phyloP scores from a whole-genome alignment of 2,113 vertebrate genomes.

The Ochotona princeps region DNA sequence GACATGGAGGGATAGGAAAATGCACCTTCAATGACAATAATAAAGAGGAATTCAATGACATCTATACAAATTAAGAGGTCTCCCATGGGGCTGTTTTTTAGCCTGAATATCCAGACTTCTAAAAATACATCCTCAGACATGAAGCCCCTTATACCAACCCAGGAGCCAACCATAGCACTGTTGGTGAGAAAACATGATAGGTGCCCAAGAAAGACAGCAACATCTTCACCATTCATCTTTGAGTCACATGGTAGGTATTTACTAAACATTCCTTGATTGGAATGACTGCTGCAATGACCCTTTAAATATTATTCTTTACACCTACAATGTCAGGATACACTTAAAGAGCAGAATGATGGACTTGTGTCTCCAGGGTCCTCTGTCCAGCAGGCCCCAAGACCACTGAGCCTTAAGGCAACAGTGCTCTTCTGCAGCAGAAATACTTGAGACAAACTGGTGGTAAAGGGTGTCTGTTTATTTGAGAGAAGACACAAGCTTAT shows the following conservation, averaged over 20 bases:
- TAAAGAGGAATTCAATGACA: neutral
- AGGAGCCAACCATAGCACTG: neutral
- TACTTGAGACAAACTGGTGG: too few relatives aligned
- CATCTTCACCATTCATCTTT: neutral
- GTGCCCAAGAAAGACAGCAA: neutral
- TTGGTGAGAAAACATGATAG: neutral
- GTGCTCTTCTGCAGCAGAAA: too few relatives aligned
- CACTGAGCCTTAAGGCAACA: too few relatives aligned
- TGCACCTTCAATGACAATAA: neutral
- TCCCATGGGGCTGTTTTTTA: neutral
- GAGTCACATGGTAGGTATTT: neutral
- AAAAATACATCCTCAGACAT: neutral
- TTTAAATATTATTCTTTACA: neutral
- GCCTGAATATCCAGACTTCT: neutral
- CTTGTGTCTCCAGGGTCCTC: too few relatives aligned
- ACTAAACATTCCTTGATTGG: conserved; percentile 27
- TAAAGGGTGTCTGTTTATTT: too few relatives aligned
- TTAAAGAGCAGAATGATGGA: too few relatives aligned
- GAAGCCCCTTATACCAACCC: neutral
- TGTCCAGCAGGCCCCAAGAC: too few relatives aligned
- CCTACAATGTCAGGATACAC: too few relatives aligned
- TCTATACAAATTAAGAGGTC: neutral
- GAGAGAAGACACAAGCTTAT: too few relatives aligned
- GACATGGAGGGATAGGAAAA: neutral
- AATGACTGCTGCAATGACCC: neutral